Conservation (phyloP, 2,113 vertebrate species). For the Numenius arquata region DNA sequence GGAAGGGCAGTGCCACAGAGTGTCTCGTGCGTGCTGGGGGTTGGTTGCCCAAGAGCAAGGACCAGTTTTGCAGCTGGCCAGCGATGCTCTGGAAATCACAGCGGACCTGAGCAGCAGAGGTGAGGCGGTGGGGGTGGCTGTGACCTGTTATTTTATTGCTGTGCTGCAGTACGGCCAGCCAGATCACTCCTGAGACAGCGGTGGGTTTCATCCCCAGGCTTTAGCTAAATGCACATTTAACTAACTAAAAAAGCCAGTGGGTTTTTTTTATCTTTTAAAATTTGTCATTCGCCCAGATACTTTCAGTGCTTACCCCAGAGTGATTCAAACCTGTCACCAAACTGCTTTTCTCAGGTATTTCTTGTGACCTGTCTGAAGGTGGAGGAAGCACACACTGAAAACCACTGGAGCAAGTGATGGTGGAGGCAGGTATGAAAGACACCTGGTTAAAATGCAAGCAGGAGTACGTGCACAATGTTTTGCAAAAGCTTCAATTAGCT, state of each 20-base stretch:
- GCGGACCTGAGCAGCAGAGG: not conserved
- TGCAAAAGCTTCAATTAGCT: not conserved
- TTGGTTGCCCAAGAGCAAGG: not conserved
- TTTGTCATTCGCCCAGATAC: not conserved
- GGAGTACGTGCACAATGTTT: not conserved
- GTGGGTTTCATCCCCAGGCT: not conserved
- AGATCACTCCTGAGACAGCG: fast-evolving
- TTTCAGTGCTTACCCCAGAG: not conserved
- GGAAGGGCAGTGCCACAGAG: not conserved
- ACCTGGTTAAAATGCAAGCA: not conserved
- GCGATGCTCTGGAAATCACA: not conserved
- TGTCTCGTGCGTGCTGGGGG: not conserved
- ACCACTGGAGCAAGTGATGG: not conserved
- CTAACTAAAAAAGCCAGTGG: fast-evolving
- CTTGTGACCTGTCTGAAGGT: not conserved
- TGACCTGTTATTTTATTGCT: not conserved
- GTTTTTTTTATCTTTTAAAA: not conserved
- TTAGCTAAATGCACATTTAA: not conserved
- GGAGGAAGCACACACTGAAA: not conserved
- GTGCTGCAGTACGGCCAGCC: not conserved
- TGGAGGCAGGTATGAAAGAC: not conserved
- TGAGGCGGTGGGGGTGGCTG: not conserved
- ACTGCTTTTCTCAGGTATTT: not conserved
- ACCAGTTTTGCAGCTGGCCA: not conserved
- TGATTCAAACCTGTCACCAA: not conserved